Base-by-base conservation (phyloP, 2,888 invertebrate species). In the Euzetes globulus region DNA sequence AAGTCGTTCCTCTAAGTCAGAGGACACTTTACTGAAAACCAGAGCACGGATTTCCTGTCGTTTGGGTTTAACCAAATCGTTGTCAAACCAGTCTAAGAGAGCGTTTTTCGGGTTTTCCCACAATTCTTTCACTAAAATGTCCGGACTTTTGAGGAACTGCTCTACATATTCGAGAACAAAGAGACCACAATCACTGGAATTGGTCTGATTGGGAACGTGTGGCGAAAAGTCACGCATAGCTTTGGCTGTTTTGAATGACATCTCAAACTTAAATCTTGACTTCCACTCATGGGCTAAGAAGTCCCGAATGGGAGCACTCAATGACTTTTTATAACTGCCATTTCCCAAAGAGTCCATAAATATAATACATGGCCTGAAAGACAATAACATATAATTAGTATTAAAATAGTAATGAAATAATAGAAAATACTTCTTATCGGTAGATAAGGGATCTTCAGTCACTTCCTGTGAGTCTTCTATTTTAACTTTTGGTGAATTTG, bases 161-260 rank as follows among this genome's bases (percentile, higher is more conserved):
- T 99, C 97, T 6, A 94, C 94, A 85, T 96, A 99, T 82, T 98
- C 95, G 73, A 99, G 85, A 76, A 98, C 86, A 84, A 91, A 99
- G 17, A 98, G 85, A 0, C 99, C 99, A 84, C 99, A 99, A 83
- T 99, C 99, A 55, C 91, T 92, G 82, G 90, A 94, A 85, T 99
- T 99, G 78, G 90, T 91, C 84, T 99, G 99, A 82, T 97, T 95
- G n/a, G 98, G 98, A 78, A 94, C 92, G 85, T 91, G 91, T 0
- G 93, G 92, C 80, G 89, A 89, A 78, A 89, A 88, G 6, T 94
- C 95, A 81, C 90, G 90, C 80, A 96, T 91, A 33, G 7, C 33
- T 63, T 89, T 90, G 79, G 90, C 88, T 82, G 91, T 92, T 81
- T 88, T 88, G 29, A 29, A 27, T 5, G 74, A 41, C 15, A 22